Percentiles rank a stretch among this genome's conserved stretches.
These are phyloP conservation scores for Spondyliosoma cantharus DNA, from an alignment of 2,797 vertebrate genomes.

Conservation along the genomic window DNA sequence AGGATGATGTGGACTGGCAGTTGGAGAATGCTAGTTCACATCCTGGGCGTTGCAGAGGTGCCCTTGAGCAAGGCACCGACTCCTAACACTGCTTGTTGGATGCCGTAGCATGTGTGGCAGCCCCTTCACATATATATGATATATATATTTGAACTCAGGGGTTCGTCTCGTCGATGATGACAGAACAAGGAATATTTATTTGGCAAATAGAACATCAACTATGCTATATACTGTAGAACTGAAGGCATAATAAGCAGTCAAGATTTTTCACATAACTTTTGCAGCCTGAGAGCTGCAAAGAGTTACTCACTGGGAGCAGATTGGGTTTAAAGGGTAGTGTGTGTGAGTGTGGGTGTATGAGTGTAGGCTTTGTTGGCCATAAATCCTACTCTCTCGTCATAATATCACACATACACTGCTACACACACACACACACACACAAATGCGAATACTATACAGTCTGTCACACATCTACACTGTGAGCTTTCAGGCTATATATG, in stretches of 20 bases:
- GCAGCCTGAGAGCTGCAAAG: slow-evolving; percentile 45
- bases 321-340: slow-evolving; percentile 35
- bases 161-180: neutral
- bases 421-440: neutral
- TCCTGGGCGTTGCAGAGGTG: too few relatives aligned
- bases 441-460: neutral
- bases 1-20: too few relatives aligned
- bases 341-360: neutral
- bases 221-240: neutral
- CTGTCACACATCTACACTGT: neutral
- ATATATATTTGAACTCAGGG: neutral
- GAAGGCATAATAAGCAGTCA: neutral
- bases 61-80: too few relatives aligned
- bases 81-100: too few relatives aligned
- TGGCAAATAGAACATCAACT: slow-evolving; percentile 1
- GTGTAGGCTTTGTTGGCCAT: neutral
- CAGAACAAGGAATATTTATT: neutral
- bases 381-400: slow-evolving; percentile 9
- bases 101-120: too few relatives aligned
- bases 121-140: too few relatives aligned
- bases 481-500: neutral
- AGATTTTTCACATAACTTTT: slow-evolving; percentile 60
- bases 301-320: slow-evolving; percentile 68
- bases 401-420: slow-evolving; percentile 6
- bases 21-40: too few relatives aligned